Evolutionary conservation across 2,797 vertebrate species (phyloP).

Genomic region (Rhabdomys pumilio): DNA sequence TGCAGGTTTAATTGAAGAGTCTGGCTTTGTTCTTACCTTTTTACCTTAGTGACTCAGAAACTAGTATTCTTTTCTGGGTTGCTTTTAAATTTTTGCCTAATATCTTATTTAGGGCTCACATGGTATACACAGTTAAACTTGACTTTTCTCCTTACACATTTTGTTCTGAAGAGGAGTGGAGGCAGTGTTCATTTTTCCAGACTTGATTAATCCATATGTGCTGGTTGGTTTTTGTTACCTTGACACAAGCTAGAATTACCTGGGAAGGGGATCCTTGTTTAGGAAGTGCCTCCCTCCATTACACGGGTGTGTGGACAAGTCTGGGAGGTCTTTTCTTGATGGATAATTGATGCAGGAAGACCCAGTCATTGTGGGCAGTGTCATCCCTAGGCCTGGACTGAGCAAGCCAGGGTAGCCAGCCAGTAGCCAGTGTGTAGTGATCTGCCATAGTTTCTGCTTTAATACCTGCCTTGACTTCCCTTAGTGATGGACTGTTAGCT

Average conservation of each 20-base stretch:
- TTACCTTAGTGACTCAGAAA: background rate
- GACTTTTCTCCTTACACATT: background rate
- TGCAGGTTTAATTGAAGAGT: conserved; percentile 64
- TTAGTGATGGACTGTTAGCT: background rate
- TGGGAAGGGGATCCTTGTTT: background rate
- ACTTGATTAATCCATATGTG: background rate
- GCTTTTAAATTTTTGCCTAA: conserved; percentile 27
- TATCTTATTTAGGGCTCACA: conserved; percentile 29
- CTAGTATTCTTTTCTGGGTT: background rate
- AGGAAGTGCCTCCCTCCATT: background rate
- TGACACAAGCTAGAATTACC: background rate
- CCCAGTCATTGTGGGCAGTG: background rate
- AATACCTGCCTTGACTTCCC: background rate
- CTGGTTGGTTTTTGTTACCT: background rate
- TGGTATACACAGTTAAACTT: background rate
- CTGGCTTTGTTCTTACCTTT: conserved; percentile 61
- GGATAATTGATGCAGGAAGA: background rate
- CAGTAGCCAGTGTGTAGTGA: background rate
- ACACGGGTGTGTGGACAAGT: background rate
- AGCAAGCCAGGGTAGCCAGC: background rate
- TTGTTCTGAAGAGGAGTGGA: background rate
- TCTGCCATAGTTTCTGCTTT: background rate
- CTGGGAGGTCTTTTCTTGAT: background rate
- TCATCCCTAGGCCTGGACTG: background rate
- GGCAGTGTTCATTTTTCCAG: background rate